Percentiles rank a stretch among this genome's conserved stretches.
These are phyloP conservation scores for Xylophagus ater DNA, from an alignment of 2,888 invertebrate species.

Conservation along the genomic window DNA sequence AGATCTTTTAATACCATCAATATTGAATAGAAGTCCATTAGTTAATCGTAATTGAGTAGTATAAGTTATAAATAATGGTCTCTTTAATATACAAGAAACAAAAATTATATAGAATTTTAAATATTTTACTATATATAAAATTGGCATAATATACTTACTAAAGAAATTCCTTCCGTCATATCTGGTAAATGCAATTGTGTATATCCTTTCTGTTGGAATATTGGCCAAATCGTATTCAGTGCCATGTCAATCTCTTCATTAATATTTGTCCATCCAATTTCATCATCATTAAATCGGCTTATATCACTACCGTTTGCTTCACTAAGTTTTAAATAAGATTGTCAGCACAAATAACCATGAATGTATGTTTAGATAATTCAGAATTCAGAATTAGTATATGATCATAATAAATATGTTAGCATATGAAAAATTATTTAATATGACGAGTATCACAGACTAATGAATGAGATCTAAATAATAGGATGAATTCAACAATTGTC, in stretches of 20 bases:
- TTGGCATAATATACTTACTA: slow-evolving; percentile 25
- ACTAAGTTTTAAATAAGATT: too few relatives aligned
- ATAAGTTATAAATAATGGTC: slow-evolving; percentile 31
- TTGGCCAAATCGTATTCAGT: slow-evolving; percentile 30
- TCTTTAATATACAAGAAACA: slow-evolving; percentile 22
- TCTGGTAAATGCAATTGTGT: slow-evolving; percentile 32
- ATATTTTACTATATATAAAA: neutral
- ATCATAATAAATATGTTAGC: too few relatives aligned
- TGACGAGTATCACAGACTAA: too few relatives aligned
- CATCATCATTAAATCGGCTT: slow-evolving; percentile 10
- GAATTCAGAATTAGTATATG: too few relatives aligned
- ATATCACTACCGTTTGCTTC: too few relatives aligned
- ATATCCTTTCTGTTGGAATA: slow-evolving; percentile 29
- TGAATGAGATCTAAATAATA: too few relatives aligned
- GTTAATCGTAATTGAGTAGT: slow-evolving; percentile 29
- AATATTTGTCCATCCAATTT: slow-evolving; percentile 33
- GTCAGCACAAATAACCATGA: too few relatives aligned
- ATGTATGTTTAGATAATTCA: too few relatives aligned
- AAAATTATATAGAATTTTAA: slow-evolving; percentile 1
- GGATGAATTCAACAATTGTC: too few relatives aligned
- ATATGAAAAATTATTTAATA: too few relatives aligned
- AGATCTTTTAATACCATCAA: slow-evolving; percentile 29
- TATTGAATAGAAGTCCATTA: slow-evolving; percentile 34
- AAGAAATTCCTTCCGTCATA: slow-evolving; percentile 31
- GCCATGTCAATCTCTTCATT: slow-evolving; percentile 36